Base-by-base conservation (phyloP, 2,888 invertebrate genomes). In the Tanytarsus gracilentus region DNA sequence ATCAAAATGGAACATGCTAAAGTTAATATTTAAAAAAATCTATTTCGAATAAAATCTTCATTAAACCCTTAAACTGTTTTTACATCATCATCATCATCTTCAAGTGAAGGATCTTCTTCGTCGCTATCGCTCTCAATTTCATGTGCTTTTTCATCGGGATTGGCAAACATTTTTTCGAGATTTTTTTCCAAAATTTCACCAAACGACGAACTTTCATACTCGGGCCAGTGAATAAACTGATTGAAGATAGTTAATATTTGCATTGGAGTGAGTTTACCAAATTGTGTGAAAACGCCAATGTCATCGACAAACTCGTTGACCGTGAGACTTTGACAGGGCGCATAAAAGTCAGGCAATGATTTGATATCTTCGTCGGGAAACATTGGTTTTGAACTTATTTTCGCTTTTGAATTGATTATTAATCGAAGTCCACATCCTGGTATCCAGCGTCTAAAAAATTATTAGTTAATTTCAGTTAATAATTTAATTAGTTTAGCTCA, bases 351-450 rank as follows among this genome's bases (percentile, higher is more conserved):
- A 2, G 74, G 72, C n/a, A n/a, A n/a, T 4, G 8, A 9, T 5
- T 25, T 26, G 2, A 55, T 14, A 1, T 62, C 11, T 44, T 69
- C 65, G 11, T 29, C 23, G 0, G 64, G 61, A 58, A 66, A 66
- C 0, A 68, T 27, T 0, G 63, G 64, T 0, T 61, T 33, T 0
- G 65, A 51, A 0, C 30, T 14, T 29, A 65, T 59, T 0, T 64
- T 14, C 16, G 62, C 4, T 27, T 53, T 48, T 3, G 63, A 61
- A 62, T 71, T 71, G 27, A 70, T 64, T 55, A 86, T 84, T 1
- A 86, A 71, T 68, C 78, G 77, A 2, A 81, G 76, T 0, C 88
- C 88, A 70, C 85, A 85, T 1, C 82, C 83, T 0, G 88, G 87
- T 63, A 86, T 77, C 82, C 84, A 85, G 69, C 81, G 82, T 65